Percentiles rank a stretch among this genome's conserved stretches.
phyloP scores from a whole-genome alignment of 2,797 vertebrate species.

The Channa striata region DNA sequence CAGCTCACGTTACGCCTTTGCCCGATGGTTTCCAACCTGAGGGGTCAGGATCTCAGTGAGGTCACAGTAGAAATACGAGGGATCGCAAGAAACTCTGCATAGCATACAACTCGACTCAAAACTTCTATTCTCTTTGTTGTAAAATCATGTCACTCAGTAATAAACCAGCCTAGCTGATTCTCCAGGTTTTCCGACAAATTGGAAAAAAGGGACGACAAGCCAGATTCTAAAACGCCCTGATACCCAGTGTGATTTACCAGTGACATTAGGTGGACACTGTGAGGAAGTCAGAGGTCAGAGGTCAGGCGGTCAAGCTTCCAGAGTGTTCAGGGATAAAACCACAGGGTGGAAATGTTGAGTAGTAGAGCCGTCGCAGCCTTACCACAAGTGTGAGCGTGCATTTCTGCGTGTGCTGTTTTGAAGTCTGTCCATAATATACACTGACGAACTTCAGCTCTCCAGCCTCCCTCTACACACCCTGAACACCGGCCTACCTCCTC shows the following conservation, averaged over 20 bases:
- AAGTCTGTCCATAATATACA: slow-evolving; percentile 41
- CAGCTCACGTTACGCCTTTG: not conserved
- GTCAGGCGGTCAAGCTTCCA: slow-evolving; percentile 50
- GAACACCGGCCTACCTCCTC: slow-evolving; percentile 87
- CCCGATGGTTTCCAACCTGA: not conserved
- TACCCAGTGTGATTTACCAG: slow-evolving; percentile 13
- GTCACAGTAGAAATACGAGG: not conserved
- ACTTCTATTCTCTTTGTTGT: too few relatives aligned
- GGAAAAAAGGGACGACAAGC: not conserved
- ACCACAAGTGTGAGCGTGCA: slow-evolving; percentile 44
- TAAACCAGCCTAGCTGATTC: not conserved
- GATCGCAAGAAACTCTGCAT: not conserved
- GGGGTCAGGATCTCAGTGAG: not conserved
- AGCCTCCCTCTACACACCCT: slow-evolving; percentile 55
- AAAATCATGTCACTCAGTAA: too few relatives aligned
- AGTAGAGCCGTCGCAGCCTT: slow-evolving; percentile 58
- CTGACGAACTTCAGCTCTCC: slow-evolving; percentile 34
- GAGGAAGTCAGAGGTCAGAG: slow-evolving; percentile 14
- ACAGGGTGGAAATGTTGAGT: slow-evolving; percentile 43
- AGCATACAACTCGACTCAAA: too few relatives aligned
- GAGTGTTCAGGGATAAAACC: slow-evolving; percentile 60
- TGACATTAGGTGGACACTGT: slow-evolving; percentile 21
- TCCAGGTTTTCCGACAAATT: too few relatives aligned
- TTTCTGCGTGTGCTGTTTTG: slow-evolving; percentile 17
- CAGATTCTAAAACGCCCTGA: not conserved